Evolutionary conservation across 2,113 vertebrate species (phyloP), one percentile per base, ranked within the genome.

Genomic region (Calyptommatus sinebrachiatus): DNA sequence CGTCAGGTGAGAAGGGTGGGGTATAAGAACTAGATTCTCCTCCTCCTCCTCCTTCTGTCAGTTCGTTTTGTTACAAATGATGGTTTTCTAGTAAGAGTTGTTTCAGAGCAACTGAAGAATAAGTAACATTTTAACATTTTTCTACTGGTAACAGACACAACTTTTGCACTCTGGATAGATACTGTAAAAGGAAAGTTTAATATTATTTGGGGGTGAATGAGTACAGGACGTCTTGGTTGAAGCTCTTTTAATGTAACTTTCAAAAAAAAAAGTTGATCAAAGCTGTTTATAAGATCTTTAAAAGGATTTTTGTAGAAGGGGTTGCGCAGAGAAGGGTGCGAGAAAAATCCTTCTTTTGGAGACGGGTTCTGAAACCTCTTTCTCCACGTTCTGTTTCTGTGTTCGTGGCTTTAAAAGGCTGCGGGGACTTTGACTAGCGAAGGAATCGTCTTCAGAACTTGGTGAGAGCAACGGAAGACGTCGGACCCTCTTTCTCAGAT

Each of bases 71-170:
- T 86, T 70, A 84, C 83, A 87, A 85, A 86, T 84, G 89, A 85
- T 60, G 84, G 88, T 10, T 74, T 90, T 82, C 89, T 88, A 88
- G 24, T 84, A 90, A 88, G 87, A 93, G 93, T 91, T 94, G 88
- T 94, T 87, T 94, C 90, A 87, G 94, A 95, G 94, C 91, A 93
- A 90, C 86, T 90, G 91, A 91, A 94, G 91, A 92, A 94, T 93
- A 94, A 95, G 93, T 92, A 89, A 90, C 91, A 86, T 91, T 93
- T 94, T 93, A 91, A 91, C 91, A 89, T 88, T 90, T 93, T 88
- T 91, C 90, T 79, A 77, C 79, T 90, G 87, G 83, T 90, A 85
- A 91, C 86, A 26, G 8, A 24, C 1, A 35, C 20, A 67, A 12
- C 24, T 5, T 18, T 81, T 89, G 87, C 89, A 83, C 83, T 85